Base-by-base conservation (phyloP, 2,797 vertebrate species). In the Chelidonichthys spinosus region DNA sequence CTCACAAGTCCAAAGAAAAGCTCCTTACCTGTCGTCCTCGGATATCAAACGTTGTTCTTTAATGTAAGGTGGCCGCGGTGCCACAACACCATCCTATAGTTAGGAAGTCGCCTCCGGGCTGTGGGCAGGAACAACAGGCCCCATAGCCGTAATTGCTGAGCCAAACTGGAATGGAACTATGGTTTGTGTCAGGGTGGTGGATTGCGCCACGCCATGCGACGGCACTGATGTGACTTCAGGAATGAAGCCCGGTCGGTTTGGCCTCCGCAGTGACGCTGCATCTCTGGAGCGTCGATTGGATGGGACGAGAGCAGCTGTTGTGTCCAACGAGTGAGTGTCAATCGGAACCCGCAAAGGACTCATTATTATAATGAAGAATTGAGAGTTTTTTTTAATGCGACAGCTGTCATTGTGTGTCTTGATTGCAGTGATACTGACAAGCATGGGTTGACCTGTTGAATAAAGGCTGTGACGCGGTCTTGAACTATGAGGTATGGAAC, bases 221-320 rank as follows among this genome's bases (percentile, higher is more conserved):
- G 46, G 40, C 4, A 11, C 59, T 69, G 85, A 66, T 74, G 76
- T 75, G 90, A 80, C 79, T 47, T 64, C 11, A 85, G 92, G 94
- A 94, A 94, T 94, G 94, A 92, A 82, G 90, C 25, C 74, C 36
- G 85, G 88, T 92, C 62, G 81, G 93, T 94, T 91, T 83, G 64
- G 72, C 65, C 69, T 66, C 15, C 11, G 49, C 44, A 4, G 69
- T 83, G 82, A 89, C 82, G 79, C 61, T 33, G 56, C 73, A 15
- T 40, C 35, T 42, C 42, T 53, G 50, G 42, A 49, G 64, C 17
- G 67, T 69, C 70, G 50, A 25, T 42, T 63, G 46, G 36, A 50
- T 2, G 25, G 18, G 65, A 7, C 54, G 36, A 69, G 60, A n/a
- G 18, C 62, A 64, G 3, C 65, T 35, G 64, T 9, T 35, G 76